Conservation (phyloP, 2,797 vertebrate genomes). For the Bradypus variegatus region DNA sequence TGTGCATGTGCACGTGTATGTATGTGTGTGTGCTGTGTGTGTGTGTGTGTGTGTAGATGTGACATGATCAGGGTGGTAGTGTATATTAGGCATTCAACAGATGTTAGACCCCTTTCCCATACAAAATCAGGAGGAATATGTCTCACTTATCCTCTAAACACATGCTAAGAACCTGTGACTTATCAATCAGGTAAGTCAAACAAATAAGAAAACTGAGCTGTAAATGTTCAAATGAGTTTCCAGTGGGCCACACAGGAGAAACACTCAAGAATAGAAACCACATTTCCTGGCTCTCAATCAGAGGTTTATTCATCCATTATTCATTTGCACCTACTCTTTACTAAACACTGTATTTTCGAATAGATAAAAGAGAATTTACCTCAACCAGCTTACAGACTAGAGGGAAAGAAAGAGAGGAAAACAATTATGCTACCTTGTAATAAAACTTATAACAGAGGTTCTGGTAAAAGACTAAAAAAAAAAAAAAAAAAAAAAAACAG, state of each 20-base stretch:
- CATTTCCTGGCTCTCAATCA: background rate
- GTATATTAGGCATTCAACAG: background rate
- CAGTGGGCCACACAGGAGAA: background rate
- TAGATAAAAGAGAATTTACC: background rate
- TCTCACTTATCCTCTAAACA: background rate
- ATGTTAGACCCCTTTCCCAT: background rate
- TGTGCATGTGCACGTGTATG: background rate
- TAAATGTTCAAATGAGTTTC: background rate
- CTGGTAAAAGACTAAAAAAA: background rate
- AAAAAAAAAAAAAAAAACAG: background rate
- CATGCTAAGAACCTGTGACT: background rate
- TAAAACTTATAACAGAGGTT: background rate
- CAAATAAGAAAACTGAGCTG: background rate
- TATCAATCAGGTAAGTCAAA: background rate
- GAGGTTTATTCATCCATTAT: background rate
- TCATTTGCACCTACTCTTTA: background rate
- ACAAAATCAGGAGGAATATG: background rate
- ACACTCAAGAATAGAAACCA: background rate
- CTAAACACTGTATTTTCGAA: background rate
- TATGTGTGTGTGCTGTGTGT: background rate
- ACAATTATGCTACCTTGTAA: background rate
- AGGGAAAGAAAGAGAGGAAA: background rate
- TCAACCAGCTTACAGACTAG: background rate
- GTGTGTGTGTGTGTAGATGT: background rate
- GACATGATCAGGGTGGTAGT: background rate